Evolutionary conservation across 2,797 vertebrate species (phyloP).

Genomic region (Erithacus rubecula): DNA sequence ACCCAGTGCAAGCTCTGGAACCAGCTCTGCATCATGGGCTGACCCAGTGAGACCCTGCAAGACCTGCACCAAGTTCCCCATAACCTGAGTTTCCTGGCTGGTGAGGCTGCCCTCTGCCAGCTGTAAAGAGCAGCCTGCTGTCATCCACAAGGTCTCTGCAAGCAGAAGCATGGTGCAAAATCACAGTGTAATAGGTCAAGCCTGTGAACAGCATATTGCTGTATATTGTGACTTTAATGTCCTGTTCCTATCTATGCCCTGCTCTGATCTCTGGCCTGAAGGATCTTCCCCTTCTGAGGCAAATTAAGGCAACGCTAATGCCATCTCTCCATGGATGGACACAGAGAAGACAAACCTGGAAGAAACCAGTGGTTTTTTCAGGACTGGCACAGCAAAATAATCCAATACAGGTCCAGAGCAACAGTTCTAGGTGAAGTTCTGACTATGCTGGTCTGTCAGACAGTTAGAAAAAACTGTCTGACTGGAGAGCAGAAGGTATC

Average conservation of each 20-base stretch:
- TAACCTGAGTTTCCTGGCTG: rapidly evolving
- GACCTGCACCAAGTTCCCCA: background rate
- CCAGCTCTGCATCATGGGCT: background rate
- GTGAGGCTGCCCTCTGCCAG: background rate
- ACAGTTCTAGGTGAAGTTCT: background rate
- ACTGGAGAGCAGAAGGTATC: background rate
- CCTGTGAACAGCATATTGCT: background rate
- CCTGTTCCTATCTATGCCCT: background rate
- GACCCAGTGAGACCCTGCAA: rapidly evolving
- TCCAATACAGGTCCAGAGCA: background rate
- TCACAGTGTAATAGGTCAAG: background rate
- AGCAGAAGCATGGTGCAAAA: background rate
- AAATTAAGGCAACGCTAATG: background rate
- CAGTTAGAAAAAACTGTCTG: background rate
- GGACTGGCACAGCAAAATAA: background rate
- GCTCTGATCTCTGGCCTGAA: background rate
- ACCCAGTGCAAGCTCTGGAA: background rate
- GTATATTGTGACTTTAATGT: background rate
- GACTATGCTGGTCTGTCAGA: background rate
- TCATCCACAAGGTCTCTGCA: background rate
- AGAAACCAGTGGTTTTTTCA: background rate
- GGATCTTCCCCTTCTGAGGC: background rate
- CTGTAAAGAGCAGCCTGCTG: background rate
- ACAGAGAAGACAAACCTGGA: background rate
- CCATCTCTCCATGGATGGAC: background rate